Conservation (phyloP, 2,888 invertebrate genomes). For the Euzophera pinguis region DNA sequence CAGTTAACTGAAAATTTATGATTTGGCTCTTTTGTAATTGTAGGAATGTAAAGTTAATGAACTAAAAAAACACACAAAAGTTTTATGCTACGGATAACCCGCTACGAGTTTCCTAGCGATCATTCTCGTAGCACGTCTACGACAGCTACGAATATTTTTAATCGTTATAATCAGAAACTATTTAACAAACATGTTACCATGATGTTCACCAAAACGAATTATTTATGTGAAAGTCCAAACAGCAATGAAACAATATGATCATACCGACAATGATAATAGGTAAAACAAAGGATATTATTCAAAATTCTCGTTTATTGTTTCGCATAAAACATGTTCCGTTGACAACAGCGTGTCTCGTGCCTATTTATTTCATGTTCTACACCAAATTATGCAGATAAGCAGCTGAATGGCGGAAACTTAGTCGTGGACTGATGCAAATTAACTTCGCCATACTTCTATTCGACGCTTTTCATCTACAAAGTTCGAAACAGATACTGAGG, state of each 20-base stretch:
- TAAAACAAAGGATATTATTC: slow-evolving; percentile 66
- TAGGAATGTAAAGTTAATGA: too few relatives aligned
- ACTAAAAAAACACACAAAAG: too few relatives aligned
- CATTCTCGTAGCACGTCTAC: neutral
- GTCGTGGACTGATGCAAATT: slow-evolving; percentile 69
- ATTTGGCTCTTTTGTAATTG: too few relatives aligned
- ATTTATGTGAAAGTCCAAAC: slow-evolving; percentile 6
- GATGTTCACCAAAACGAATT: neutral
- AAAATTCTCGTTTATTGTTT: slow-evolving; percentile 69
- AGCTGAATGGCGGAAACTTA: slow-evolving; percentile 71
- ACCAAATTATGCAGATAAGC: slow-evolving; percentile 75
- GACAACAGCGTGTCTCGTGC: slow-evolving; percentile 61
- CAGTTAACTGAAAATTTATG: too few relatives aligned
- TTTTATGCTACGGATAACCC: too few relatives aligned
- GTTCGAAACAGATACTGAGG: slow-evolving; percentile 57
- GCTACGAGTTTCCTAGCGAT: neutral
- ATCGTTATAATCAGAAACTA: neutral
- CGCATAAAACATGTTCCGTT: slow-evolving; percentile 66
- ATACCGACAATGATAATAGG: slow-evolving; percentile 53
- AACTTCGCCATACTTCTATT: slow-evolving; percentile 60
- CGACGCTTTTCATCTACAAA: slow-evolving; percentile 60
- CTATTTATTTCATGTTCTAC: slow-evolving; percentile 70
- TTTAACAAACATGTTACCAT: neutral
- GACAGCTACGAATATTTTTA: neutral
- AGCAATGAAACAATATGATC: slow-evolving; percentile 40